Evolutionary conservation across 2,113 vertebrate species (phyloP), one percentile per base, ranked within the genome.

Genomic region (Xiphophorus hellerii): DNA sequence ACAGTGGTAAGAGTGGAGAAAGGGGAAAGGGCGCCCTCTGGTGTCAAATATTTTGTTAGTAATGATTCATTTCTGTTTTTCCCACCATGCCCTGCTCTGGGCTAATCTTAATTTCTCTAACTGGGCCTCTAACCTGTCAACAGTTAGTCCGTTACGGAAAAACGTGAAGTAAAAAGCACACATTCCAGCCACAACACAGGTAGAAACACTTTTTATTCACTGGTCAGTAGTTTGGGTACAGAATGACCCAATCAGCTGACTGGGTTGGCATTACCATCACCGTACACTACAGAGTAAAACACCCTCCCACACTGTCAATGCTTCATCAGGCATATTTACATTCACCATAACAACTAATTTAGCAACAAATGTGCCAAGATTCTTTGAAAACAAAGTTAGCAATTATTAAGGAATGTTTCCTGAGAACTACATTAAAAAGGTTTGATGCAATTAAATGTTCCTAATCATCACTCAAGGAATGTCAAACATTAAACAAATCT

Each of bases 131-230:
- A 48, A 17, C 27, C 11, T 54, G 7, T 33, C 69, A 25, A 1
- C 42, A 35, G 48, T 3, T 30, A 39, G 2, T 10, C 35, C 35
- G 4, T 1, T 64, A 31, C 69, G 6, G 66, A 48, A 48, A 48
- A 48, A 20, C 5, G 17, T 48, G 17, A 48, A 6, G 7, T 5
- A 31, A 80, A 30, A 75, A 51, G 35, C 29, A 65, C 65, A 71
- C 1, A 68, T 14, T 51, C 58, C 27, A 37, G 58, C 29, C 44
- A 48, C 44, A 20, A 48, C 35, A 69, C 30, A 68, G 10, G 39
- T 73, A 42, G n/a, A 14, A 51, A 42, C 22, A 72, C 20, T 29
- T 88, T 37, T 83, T 89, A 86, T 87, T 90, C 15, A 78, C 62
- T 81, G 64, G 70, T 87, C 77, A 79, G 72, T 82, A 2, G 13